These are phyloP conservation scores for Pseudomyrmex dendroicus DNA, from an alignment of 1,140 invertebrate genomes.

Conservation along the genomic window DNA sequence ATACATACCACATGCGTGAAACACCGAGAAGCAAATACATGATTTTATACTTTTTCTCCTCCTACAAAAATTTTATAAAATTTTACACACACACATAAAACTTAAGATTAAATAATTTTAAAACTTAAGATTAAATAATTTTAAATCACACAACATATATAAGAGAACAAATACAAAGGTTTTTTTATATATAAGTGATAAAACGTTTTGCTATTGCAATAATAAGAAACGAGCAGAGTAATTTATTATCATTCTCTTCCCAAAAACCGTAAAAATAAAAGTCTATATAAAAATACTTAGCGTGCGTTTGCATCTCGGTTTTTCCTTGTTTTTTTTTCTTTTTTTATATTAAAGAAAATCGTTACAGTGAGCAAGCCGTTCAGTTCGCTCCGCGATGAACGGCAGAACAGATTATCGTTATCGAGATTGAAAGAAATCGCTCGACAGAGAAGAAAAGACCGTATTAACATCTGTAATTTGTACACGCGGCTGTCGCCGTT, in stretches of 20 bases:
- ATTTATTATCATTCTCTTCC: no score
- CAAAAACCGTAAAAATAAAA: background rate
- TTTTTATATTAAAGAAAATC: background rate
- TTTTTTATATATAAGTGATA: background rate
- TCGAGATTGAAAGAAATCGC: conserved; percentile 17
- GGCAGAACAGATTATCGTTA: conserved; percentile 13
- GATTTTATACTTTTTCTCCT: background rate
- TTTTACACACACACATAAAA: background rate
- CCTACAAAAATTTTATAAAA: background rate
- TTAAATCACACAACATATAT: background rate
- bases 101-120: background rate
- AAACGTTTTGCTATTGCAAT: background rate
- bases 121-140: background rate
- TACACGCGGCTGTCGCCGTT: conserved; percentile 33
- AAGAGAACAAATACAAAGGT: background rate
- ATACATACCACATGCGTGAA: conserved; percentile 58
- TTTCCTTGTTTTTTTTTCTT: background rate
- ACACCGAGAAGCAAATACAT: conserved; percentile 37
- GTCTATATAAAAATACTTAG: background rate
- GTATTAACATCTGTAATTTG: conserved; percentile 43
- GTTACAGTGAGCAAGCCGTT: conserved; percentile 34
- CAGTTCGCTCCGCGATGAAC: background rate
- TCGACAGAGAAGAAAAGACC: background rate
- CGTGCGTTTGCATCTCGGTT: background rate
- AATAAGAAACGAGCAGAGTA: no score